Base-by-base conservation (phyloP, 1,140 invertebrate species). In the Anastatus disparis region DNA sequence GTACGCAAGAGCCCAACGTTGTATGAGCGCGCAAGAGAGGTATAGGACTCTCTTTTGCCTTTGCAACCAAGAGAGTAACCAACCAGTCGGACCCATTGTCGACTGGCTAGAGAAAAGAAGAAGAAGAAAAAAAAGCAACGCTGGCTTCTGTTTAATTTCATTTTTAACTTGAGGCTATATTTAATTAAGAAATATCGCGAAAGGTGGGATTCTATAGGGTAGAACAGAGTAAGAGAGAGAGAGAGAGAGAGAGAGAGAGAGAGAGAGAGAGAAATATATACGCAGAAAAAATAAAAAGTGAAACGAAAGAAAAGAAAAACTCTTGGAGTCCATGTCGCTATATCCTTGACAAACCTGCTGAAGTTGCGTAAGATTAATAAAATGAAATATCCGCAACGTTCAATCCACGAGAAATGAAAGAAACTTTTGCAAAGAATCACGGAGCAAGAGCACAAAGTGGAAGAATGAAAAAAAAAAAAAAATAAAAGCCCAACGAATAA, bases 121-220 rank as follows among this genome's bases (percentile, higher is more conserved):
- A n/a, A 13, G 53, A 64, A 77, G 74, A 63, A 53, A 75, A 76
- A 72, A 77, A 76, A 74, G 62, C 61, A 12, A 35, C 62, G 61
- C 63, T 53, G 74, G 75, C 76, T 79, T 81, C 78, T 79, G 81
- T 82, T 84, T 82, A 81, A 82, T 84, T 84, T 80, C 76, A 82
- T 80, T 82, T 83, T 82, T 83, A 79, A 81, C 77, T 79, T 73
- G 76, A 73, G 75, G 76, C 76, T 81, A 78, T 77, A 82, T 83
- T 84, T 83, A 84, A 84, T 84, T 83, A 82, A 84, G 82, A 83
- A 82, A 84, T 82, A 82, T 82, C 77, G 75, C 75, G 62, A 73
- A 78, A n/a, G 74, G 48, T 63, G 27, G 40, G 55, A 62, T 69
- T 62, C 22, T 53, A 42, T 31, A 20, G 24, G 46, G 22, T 24